These are phyloP conservation scores for Pterophyllum scalare DNA, from an alignment of 2,113 vertebrate genomes.

Conservation along the genomic window DNA sequence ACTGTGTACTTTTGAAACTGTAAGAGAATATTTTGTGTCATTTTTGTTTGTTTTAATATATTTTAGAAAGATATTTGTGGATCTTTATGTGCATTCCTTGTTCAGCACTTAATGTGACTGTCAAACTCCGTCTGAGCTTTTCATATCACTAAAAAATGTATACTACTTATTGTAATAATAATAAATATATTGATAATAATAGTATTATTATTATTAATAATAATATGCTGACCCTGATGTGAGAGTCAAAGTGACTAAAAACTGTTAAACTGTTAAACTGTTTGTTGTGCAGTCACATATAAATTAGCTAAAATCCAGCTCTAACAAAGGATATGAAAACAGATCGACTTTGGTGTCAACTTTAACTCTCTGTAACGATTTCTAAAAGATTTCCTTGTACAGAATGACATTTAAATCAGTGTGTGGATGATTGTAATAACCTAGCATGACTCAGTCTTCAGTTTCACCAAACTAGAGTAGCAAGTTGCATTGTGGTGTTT, in stretches of 20 bases:
- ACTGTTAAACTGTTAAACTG: constrained; percentile 45
- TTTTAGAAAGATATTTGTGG: constrained; percentile 82
- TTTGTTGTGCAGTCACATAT: constrained; percentile 58
- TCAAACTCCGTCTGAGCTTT: constrained; percentile 89
- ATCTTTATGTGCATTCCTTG: constrained; percentile 89
- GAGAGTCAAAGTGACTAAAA: constrained; percentile 50
- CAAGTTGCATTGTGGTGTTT: constrained; percentile 75
- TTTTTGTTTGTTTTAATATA: constrained; percentile 73
- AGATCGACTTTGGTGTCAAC: constrained; percentile 62
- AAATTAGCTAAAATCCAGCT: constrained; percentile 44
- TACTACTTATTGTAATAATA: constrained; percentile 49
- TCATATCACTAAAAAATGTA: constrained; percentile 83
- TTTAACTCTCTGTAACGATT: constrained; percentile 60
- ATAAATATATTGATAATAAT: constrained; percentile 12
- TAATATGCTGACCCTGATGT: constrained; percentile 34
- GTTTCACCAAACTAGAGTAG: constrained; percentile 76
- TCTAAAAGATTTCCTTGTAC: constrained; percentile 80
- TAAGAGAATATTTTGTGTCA: constrained; percentile 77
- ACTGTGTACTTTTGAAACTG: constrained; percentile 82
- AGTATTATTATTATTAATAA: background rate
- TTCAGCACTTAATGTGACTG: constrained; percentile 89
- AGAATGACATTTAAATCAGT: constrained; percentile 86
- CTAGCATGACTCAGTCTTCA: constrained; percentile 79
- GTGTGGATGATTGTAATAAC: constrained; percentile 76
- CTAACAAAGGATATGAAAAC: constrained; percentile 61